Evolutionary conservation across 2,113 vertebrate species (phyloP), one percentile per base, ranked within the genome.

Genomic region (Tupaia chinensis): DNA sequence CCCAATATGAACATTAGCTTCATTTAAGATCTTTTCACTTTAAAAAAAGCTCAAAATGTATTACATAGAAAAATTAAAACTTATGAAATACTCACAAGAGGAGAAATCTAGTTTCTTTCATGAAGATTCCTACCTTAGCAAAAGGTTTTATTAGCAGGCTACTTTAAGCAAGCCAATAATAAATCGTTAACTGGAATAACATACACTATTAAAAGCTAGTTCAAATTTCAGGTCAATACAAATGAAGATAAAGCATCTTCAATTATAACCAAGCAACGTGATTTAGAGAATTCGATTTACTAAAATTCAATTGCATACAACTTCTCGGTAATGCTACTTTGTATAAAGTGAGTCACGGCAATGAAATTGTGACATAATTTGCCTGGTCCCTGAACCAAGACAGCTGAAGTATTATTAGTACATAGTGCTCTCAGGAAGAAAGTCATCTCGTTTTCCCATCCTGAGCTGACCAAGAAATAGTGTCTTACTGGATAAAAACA

Each of bases 281-380:
- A 76, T 68, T 89, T 87, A 93, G 61, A 93, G 7, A 95, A 93
- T 86, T 85, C 22, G 17, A 82, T 94, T 96, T 88, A 91, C 4
- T 85, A 95, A 95, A 93, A 10, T 74, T 87, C 72, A 13, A 89
- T 95, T 93, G 54, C 25, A 84, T 68, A 9, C 15, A 86, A 78
- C 15, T 44, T 87, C 74, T 91, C 15, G 11, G 34, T 44, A 69
- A 61, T 60, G 11, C 58, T 77, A 56, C 19, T 9, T 87, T 72
- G 60, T 74, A n/a, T 27, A 66, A 86, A 65, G 15, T 68, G 19
- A 92, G 17, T 60, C 34, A 58, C 2, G n/a, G 9, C 7, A n/a
- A 70, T 44, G n/a, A 25, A 85, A 88, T 61, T 11, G 7, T 68
- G 29, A 83, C 22, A 25, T 63, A 4, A 63, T 60, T 93, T 54